Conservation (phyloP, 2,797 vertebrate genomes). For the Sebastes paucispinis region DNA sequence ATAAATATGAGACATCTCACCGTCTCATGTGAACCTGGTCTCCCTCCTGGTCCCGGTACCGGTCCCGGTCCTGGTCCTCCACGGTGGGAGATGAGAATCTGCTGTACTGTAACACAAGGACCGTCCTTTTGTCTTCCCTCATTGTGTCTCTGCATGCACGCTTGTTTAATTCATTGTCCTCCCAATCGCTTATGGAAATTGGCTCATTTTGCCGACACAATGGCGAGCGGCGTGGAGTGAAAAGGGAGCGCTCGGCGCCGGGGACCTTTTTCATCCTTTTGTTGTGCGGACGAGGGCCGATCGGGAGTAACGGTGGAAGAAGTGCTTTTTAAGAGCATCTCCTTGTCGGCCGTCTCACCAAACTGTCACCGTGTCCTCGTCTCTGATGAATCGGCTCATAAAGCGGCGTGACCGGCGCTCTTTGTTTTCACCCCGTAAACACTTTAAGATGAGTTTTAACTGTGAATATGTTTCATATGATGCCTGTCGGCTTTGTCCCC, state of each 20-base stretch:
- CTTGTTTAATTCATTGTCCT: constrained; percentile 66
- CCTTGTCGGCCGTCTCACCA: constrained; percentile 44
- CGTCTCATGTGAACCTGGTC: no score
- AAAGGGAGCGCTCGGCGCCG: constrained; percentile 27
- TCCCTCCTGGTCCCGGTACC: no score
- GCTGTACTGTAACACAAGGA: constrained; percentile 4
- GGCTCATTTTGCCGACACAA: constrained; percentile 61
- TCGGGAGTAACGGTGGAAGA: constrained; percentile 57
- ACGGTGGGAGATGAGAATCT: background rate
- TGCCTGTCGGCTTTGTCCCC: constrained; percentile 87
- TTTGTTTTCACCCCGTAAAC: constrained; percentile 87
- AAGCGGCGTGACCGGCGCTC: constrained; percentile 86
- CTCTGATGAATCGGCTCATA: constrained; percentile 86
- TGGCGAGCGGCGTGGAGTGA: constrained; percentile 45
- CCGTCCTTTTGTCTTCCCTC: constrained; percentile 42
- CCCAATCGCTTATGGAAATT: constrained; percentile 72
- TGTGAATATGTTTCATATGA: constrained; percentile 92
- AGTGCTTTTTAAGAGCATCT: constrained; percentile 65
- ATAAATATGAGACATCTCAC: no score
- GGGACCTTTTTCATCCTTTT: constrained; percentile 50
- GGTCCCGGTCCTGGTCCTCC: background rate
- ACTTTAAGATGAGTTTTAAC: constrained; percentile 94
- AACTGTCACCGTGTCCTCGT: constrained; percentile 49
- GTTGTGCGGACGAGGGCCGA: constrained; percentile 10
- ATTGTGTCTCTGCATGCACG: constrained; percentile 59